Base-by-base conservation (phyloP, 2,113 vertebrate genomes). In the Pedetes capensis region DNA sequence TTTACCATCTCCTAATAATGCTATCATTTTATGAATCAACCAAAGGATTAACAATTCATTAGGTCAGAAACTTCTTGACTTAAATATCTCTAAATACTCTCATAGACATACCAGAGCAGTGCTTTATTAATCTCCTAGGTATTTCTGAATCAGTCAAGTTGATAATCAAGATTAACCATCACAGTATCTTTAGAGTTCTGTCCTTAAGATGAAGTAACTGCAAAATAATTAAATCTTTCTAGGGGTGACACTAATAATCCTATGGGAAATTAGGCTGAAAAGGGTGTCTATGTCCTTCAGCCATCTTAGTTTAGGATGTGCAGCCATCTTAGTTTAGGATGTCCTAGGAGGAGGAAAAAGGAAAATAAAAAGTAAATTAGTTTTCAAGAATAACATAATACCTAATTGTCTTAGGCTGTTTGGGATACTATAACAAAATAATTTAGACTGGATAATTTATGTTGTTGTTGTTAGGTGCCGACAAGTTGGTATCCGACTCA, bases 301-400 rank as follows among this genome's bases (percentile, higher is more conserved):
- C 32, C 14, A 59, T 80, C 64, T 93, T 66, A 59, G 59, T 68
- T 91, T 29, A 64, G 20, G 44, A 39, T 47, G 34, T 95, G 20
- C 5, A 39, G 17, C 23, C n/a, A n/a, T 89, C 64, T 92, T 68
- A 68, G 66, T 79, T 85, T 29, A 61, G 16, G 39, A n/a, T n/a
- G 37, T 95, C 44, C 27, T 57, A 64, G 49, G 4, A 91, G 27
- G 32, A 93, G 10, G 39, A 49, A 61, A 8, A 49, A 8, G 23
- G 34, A 83, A 68, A 63, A 75, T 39, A 75, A 64, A 34, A 74
- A 83, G 83, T 3, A 37, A 0, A 25, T 74, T 34, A 23, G 69
- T 91, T 76, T 32, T 93, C 20, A 17, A 72, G 74, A 91, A 82
- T 89, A 96, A 72, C 47, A 34, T 72, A 57, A 57, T 81, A 42